Evolutionary conservation across 1,140 invertebrate species (phyloP).

Genomic region (Drosophila sechellia): DNA sequence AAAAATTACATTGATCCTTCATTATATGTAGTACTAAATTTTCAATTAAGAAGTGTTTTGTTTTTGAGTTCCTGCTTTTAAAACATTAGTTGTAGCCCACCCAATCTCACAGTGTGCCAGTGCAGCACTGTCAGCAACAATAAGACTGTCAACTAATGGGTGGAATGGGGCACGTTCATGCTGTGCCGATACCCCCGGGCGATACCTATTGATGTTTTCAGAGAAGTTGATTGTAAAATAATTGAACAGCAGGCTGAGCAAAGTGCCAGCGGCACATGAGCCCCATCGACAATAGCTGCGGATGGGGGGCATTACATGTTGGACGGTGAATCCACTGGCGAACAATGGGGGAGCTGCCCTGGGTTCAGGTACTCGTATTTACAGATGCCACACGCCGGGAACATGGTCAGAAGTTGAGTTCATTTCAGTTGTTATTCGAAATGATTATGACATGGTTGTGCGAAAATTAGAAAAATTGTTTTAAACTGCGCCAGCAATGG

Average conservation of each 20-base stretch:
- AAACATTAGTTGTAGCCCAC: no score
- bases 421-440: no score
- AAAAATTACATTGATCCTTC: no score
- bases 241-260: constrained; percentile 42
- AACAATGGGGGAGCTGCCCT: not conserved
- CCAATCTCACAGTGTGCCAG: not conserved
- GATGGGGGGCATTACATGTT: not conserved
- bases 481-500: no score
- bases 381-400: not conserved
- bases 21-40: no score
- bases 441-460: not conserved
- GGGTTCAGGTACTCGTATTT: not conserved
- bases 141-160: constrained; percentile 18
- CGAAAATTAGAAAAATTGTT: no score
- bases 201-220: constrained; percentile 53
- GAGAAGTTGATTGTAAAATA: constrained; percentile 57
- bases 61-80: no score
- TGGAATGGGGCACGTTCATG: constrained; percentile 4
- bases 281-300: not conserved
- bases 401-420: not conserved
- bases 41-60: no score
- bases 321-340: not conserved
- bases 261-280: constrained; percentile 9
- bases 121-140: constrained; percentile 16
- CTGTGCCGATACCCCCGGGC: constrained; percentile 27